Base-by-base conservation (phyloP, 2,888 invertebrate genomes). In the Oscheius sp. region DNA sequence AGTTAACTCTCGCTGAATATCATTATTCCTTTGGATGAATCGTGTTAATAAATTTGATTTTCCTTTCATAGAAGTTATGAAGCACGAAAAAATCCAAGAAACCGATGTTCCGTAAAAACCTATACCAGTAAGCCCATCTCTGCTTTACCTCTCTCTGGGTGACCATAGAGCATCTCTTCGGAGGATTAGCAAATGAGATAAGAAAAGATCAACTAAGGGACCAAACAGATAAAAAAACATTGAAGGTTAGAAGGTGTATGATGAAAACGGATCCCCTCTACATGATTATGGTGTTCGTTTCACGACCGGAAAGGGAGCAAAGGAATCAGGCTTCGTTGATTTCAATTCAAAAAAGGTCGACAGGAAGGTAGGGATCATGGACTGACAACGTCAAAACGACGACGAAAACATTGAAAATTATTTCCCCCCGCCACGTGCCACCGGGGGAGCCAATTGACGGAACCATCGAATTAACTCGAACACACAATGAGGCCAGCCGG, bases 151-250 rank as follows among this genome's bases (percentile, higher is more conserved):
- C n/a, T n/a, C n/a, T n/a, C n/a, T n/a, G n/a, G n/a, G n/a, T n/a
- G n/a, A n/a, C n/a, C n/a, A n/a, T n/a, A n/a, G n/a, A n/a, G n/a
- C n/a, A n/a, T n/a, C n/a, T n/a, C n/a, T 36, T 36, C 12, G 22
- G 22, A 24, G 47, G 47, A 47, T 47, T 47, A 47, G 24, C 47
- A 47, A 47, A 47, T 47, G 47, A 47, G 47, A 47, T 47, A 47
- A 47, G 47, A 20, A 47, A 47, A 47, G 47, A 47, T 47, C 24
- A 24, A 26, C 22, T 22, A 14, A 14, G 14, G 36, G 36, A 8
- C 14, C 6, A 17, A 8, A 14, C 17, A 14, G 9, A 14, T 12
- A 8, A 12, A 17, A 6, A 45, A 17, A 45, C 6, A 45, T 17
- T n/a, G 14, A 14, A 17, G 45, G 45, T n/a, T 17, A 17, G 17